A percentile compares a stretch with the other conserved stretches of the same genome.
These are phyloP conservation scores for Drosophila biarmipes DNA, from an alignment of 1,140 invertebrate genomes.

Conservation along the genomic window DNA sequence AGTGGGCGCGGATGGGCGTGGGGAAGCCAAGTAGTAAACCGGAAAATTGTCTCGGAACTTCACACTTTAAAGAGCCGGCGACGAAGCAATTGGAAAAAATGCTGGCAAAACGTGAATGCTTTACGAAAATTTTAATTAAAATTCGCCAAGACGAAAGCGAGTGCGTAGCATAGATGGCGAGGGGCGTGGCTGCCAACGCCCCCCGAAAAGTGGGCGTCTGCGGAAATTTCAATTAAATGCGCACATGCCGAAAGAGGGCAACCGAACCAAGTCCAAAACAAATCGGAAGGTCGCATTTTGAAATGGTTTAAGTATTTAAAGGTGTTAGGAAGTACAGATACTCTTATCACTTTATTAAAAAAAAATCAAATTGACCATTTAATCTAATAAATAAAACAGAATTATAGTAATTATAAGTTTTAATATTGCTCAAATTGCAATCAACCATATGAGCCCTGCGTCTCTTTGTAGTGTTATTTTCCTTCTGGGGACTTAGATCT, in stretches of 20 bases:
- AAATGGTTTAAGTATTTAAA: not conserved
- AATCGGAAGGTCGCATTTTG: constrained; percentile 15
- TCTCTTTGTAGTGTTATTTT: not conserved
- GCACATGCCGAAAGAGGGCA: constrained; percentile 71
- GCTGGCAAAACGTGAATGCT: constrained; percentile 46
- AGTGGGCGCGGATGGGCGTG: not conserved
- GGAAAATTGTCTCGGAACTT: constrained; percentile 70
- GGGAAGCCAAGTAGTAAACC: constrained; percentile 21
- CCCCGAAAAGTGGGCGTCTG: constrained; percentile 55
- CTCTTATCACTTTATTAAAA: not conserved
- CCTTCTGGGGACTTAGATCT: not conserved
- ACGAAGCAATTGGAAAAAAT: constrained; percentile 45
- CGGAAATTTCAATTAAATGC: constrained; percentile 81
- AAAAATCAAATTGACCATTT: too few species aligned
- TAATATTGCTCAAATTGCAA: not conserved
- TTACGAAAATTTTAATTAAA: constrained; percentile 80
- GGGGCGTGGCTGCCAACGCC: constrained; percentile 31
- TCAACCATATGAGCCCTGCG: not conserved
- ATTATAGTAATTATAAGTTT: too few species aligned
- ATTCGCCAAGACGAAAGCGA: constrained; percentile 59
- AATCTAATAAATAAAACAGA: not conserved
- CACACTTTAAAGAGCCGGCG: constrained; percentile 67
- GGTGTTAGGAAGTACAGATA: not conserved
- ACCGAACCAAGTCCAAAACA: constrained; percentile 28
- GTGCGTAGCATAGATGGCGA: constrained; percentile 54